Conservation (phyloP, 2,113 vertebrate species). For the Mormoops blainvillei region DNA sequence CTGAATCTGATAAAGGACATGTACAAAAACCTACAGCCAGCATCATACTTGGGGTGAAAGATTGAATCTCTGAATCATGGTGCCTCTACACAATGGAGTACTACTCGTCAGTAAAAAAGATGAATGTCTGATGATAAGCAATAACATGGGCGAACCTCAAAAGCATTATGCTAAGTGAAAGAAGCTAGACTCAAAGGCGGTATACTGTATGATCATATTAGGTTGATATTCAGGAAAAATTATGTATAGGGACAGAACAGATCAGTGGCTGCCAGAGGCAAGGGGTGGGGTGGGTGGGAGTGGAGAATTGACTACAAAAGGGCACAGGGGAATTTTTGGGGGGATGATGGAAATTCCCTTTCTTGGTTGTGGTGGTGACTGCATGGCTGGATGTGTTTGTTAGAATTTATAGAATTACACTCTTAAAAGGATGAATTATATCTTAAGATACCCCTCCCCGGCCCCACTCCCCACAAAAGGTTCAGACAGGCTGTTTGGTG, state of each 20-base stretch:
- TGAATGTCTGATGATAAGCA: neutral
- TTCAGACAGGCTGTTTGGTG: neutral
- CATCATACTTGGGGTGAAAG: neutral
- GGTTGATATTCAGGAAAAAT: neutral
- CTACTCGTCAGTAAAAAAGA: neutral
- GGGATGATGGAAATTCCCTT: neutral
- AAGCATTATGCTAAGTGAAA: neutral
- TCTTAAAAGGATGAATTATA: neutral
- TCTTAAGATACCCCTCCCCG: neutral
- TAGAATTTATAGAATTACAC: neutral
- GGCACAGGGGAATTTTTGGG: neutral
- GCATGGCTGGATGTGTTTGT: neutral
- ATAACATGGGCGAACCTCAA: neutral
- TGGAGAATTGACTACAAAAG: neutral
- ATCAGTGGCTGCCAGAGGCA: neutral
- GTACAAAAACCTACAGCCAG: neutral
- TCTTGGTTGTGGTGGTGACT: neutral
- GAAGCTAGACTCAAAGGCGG: neutral
- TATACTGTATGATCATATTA: accelerated
- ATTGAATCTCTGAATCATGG: neutral
- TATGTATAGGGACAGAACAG: neutral
- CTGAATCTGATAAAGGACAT: neutral
- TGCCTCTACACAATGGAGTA: neutral
- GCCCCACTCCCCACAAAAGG: neutral
- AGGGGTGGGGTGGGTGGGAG: no score